phyloP scores from a whole-genome alignment of 2,797 vertebrate species.

The Eulemur coronatus region DNA sequence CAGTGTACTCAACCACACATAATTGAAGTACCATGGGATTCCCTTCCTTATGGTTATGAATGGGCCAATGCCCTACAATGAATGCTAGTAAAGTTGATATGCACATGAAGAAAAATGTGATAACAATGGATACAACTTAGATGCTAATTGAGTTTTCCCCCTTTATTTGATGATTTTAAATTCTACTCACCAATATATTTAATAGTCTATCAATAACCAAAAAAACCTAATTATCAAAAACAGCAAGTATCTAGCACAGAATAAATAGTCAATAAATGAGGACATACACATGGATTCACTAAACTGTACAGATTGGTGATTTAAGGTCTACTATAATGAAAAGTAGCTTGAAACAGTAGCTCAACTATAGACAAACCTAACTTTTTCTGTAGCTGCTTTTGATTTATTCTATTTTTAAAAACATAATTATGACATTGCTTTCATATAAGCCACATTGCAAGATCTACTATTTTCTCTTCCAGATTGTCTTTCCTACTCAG shows the following conservation, averaged over 20 bases:
- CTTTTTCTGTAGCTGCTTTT: neutral
- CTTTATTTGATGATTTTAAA: neutral
- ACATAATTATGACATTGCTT: neutral
- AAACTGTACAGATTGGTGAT: neutral
- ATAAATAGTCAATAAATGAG: neutral
- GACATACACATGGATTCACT: neutral
- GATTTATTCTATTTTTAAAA: neutral
- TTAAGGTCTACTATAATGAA: neutral
- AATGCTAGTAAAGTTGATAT: neutral
- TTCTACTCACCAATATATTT: neutral
- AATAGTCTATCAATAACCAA: neutral
- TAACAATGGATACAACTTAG: neutral
- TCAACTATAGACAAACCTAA: neutral
- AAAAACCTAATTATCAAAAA: neutral
- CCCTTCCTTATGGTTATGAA: neutral
- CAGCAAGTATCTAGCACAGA: neutral
- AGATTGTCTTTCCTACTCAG: neutral
- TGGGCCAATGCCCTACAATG: neutral
- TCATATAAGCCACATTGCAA: neutral
- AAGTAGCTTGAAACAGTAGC: neutral
- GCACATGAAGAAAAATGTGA: neutral
- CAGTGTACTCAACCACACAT: neutral
- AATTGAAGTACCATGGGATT: neutral
- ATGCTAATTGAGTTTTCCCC: neutral
- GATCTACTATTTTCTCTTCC: neutral